Base-by-base conservation (phyloP, 2,888 invertebrate genomes). In the Tiphia femorata region DNA sequence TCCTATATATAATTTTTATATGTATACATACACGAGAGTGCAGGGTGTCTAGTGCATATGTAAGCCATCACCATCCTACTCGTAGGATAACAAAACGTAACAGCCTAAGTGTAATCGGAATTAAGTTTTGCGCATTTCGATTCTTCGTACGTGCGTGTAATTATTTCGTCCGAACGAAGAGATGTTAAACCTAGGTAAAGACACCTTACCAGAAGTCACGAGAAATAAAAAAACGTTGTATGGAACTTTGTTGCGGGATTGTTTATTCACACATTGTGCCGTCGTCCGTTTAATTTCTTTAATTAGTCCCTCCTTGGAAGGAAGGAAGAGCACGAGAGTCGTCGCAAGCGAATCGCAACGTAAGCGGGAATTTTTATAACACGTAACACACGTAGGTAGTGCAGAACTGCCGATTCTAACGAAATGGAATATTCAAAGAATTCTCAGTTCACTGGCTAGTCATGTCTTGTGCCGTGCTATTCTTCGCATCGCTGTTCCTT, bases 1-100 rank as follows among this genome's bases (percentile, higher is more conserved):
- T 64, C 57, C 62, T 69, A 71, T 64, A 70, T 73, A 74, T 70
- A 66, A 72, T 72, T 65, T 69, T 63, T 63, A 60, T 62, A 56
- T 66, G 55, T 56, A 48, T 48, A 55, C 49, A 49, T 60, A 61
- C 38, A 62, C 48, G 47, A 33, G 48, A 42, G 43, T 21, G 17
- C 12, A 16, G 25, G n/a, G n/a, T n/a, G n/a, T n/a, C n/a, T n/a
- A n/a, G n/a, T n/a, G n/a, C n/a, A n/a, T n/a, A 33, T 33, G 7
- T 14, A 8, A 8, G 33, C 12, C 12, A 59, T 59, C n/a, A 62
- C 60, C 57, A 57, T 56, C n/a, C n/a, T n/a, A n/a, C n/a, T 54
- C 61, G 64, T 51, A 35, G 43, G n/a, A 42, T 35, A 48, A 62
- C 47, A 65, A 49, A 51, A 52, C 60, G 55, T 27, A 16, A 25